Evolutionary conservation across 2,797 vertebrate species (phyloP).

Genomic region (Heteromormyrus szaboi): DNA sequence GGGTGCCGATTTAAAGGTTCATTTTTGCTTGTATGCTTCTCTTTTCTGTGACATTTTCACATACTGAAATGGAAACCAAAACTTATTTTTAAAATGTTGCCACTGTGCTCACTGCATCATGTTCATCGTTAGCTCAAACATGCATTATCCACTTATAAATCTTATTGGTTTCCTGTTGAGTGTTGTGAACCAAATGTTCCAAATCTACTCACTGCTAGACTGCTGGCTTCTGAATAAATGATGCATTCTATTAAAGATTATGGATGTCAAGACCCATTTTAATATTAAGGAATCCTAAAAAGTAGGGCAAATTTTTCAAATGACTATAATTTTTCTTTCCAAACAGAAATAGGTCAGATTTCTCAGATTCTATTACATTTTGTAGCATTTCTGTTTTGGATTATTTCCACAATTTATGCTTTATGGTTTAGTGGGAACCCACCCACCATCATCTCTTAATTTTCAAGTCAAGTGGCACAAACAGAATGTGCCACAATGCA

Average conservation of each 20-base stretch:
- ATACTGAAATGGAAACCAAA: not conserved
- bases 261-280: not conserved
- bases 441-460: not conserved
- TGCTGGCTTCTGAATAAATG: not conserved
- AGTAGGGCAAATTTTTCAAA: not conserved
- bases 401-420: not conserved
- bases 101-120: not conserved
- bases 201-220: not conserved
- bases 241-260: slow-evolving; percentile 3
- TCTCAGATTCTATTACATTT: not conserved
- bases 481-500: not conserved
- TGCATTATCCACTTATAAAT: not conserved
- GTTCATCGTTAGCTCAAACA: not conserved
- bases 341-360: slow-evolving; percentile 33
- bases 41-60: not conserved
- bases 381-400: not conserved
- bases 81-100: not conserved
- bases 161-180: not conserved
- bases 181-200: not conserved
- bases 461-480: not conserved
- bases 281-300: slow-evolving; percentile 1
- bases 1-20: not conserved
- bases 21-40: not conserved
- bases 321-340: slow-evolving; percentile 32
- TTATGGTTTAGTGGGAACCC: not conserved